phyloP scores from a whole-genome alignment of 30 jellyfish, hydroid and myxozoan genomes.

The Aurelia aurita region DNA sequence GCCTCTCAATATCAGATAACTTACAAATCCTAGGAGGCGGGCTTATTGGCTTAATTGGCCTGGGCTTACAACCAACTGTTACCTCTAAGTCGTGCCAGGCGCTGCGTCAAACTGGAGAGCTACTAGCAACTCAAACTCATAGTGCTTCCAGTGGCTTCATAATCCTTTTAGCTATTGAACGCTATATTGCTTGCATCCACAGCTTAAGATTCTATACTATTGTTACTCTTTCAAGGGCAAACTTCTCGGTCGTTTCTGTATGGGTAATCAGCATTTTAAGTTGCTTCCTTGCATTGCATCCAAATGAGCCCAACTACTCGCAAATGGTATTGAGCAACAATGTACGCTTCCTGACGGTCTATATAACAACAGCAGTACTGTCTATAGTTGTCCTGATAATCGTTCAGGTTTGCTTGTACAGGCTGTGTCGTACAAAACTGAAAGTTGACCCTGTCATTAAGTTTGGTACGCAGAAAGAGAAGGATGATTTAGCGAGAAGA shows the following conservation, averaged over 20 bases:
- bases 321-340: background rate
- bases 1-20: slow-evolving; percentile 16
- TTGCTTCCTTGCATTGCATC: background rate
- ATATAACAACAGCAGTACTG: background rate
- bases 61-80: background rate
- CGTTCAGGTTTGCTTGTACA: slow-evolving; percentile 8
- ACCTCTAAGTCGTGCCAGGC: background rate
- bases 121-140: background rate
- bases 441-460: background rate
- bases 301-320: background rate
- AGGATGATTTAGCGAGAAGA: background rate
- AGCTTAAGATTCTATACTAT: slow-evolving; percentile 7
- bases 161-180: slow-evolving; percentile 12
- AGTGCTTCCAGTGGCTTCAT: slow-evolving; percentile 11
- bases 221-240: background rate
- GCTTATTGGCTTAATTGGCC: background rate
- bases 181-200: slow-evolving; percentile 36
- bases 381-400: background rate
- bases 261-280: background rate
- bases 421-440: background rate
- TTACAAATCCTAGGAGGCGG: background rate
- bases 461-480: background rate
- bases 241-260: background rate
- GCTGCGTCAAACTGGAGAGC: background rate
- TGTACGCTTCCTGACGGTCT: background rate